Percentiles rank a stretch among this genome's conserved stretches.
phyloP scores from a whole-genome alignment of 2,113 vertebrate species.

The Diadophis punctatus region DNA sequence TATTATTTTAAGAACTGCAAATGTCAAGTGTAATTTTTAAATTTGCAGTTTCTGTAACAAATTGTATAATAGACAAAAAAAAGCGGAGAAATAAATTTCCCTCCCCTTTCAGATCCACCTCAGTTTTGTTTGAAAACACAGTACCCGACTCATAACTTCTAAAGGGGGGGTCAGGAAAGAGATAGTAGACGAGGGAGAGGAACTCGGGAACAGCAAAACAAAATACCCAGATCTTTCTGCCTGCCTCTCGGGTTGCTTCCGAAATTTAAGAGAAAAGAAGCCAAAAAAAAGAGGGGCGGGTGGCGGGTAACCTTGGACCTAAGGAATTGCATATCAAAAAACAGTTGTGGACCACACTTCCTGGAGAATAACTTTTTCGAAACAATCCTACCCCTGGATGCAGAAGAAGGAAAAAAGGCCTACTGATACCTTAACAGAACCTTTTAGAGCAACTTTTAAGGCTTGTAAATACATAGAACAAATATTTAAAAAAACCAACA shows the following conservation, averaged over 20 bases:
- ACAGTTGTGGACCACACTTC: conserved; percentile 67
- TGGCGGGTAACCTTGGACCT: conserved; percentile 61
- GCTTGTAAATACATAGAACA: conserved; percentile 98
- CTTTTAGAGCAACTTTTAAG: conserved; percentile 89
- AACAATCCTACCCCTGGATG: conserved; percentile 60
- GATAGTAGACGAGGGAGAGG: conserved; percentile 64
- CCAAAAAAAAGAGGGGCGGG: conserved; percentile 42
- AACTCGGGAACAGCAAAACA: conserved; percentile 20
- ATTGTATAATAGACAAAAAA: conserved; percentile 75
- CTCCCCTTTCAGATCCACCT: conserved; percentile 73
- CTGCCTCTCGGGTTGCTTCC: conserved; percentile 83
- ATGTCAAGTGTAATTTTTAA: conserved; percentile 94
- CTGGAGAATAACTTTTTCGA: conserved; percentile 70
- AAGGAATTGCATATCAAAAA: conserved; percentile 68
- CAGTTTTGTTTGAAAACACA: conserved; percentile 75
- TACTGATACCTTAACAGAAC: conserved; percentile 82
- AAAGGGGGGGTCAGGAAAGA: conserved; percentile 61
- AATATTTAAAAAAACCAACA: conserved; percentile 81
- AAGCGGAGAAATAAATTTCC: conserved; percentile 79
- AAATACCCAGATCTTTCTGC: conserved; percentile 71
- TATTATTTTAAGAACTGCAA: conserved; percentile 99
- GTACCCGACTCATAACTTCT: conserved; percentile 72
- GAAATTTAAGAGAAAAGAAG: conserved; percentile 68
- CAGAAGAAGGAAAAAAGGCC: conserved; percentile 64
- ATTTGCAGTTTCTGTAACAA: conserved; percentile 95